Evolutionary conservation across 2,113 vertebrate genomes (phyloP).

Genomic region (Neopipo cinnamomea): DNA sequence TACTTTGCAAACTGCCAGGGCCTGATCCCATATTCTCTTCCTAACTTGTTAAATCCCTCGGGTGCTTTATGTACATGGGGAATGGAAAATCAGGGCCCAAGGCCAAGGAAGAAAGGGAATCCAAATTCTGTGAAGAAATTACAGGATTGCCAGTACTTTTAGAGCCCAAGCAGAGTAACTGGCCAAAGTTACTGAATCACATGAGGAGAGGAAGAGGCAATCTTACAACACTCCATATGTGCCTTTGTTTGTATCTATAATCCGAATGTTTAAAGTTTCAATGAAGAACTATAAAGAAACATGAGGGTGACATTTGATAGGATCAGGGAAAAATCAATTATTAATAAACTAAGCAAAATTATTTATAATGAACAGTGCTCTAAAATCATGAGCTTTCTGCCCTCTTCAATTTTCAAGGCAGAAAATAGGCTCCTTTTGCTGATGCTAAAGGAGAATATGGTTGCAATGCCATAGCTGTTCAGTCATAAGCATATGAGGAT

Average conservation of each 20-base stretch:
- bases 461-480: neutral
- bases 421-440: neutral
- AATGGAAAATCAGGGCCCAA: neutral
- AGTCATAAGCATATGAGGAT: neutral
- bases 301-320: neutral
- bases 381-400: neutral
- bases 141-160: neutral
- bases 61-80: neutral
- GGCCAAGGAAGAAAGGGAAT: neutral
- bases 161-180: neutral
- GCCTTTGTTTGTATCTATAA: neutral
- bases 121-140: neutral
- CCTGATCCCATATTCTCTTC: neutral
- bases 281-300: neutral
- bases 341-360: neutral
- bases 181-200: neutral
- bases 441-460: neutral
- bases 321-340: neutral
- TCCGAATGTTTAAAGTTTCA: neutral
- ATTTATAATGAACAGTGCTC: neutral
- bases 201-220: accelerated
- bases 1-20: neutral
- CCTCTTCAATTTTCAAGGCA: neutral
- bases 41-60: neutral
- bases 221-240: neutral